Evolutionary conservation across 1,140 invertebrate genomes (phyloP).

Genomic region (Berghia stephanieae): DNA sequence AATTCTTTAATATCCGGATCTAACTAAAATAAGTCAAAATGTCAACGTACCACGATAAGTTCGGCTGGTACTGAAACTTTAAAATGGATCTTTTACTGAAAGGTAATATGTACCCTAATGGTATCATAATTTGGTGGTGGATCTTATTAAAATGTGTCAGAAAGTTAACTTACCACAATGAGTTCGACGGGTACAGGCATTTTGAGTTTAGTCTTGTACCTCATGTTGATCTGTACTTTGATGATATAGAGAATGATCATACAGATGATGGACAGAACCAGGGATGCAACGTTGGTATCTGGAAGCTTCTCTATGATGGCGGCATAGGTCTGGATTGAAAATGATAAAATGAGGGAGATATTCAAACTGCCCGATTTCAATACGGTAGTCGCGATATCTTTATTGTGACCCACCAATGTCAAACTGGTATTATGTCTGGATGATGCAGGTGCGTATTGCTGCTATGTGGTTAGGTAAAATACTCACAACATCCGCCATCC

Average conservation of each 20-base stretch:
- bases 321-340: slow-evolving; percentile 61
- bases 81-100: no score
- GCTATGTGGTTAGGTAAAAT: background rate
- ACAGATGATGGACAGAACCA: slow-evolving; percentile 77
- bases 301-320: slow-evolving; percentile 57
- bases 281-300: slow-evolving; percentile 63
- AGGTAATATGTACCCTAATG: no score
- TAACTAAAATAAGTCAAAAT: no score
- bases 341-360: background rate
- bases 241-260: slow-evolving; percentile 79
- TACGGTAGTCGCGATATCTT: no score
- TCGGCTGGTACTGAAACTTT: slow-evolving; percentile 65
- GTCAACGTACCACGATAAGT: slow-evolving; percentile 48
- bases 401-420: background rate
- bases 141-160: no score
- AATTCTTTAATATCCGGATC: no score
- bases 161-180: slow-evolving; percentile 49
- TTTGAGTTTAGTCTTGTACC: slow-evolving; percentile 66
- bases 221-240: slow-evolving; percentile 71
- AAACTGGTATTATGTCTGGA: background rate
- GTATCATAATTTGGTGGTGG: no score
- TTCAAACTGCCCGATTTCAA: no score
- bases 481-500: no score
- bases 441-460: background rate
- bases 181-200: slow-evolving; percentile 59